Conservation (phyloP, 1,140 invertebrate species). For the Lasaia peninsularis region DNA sequence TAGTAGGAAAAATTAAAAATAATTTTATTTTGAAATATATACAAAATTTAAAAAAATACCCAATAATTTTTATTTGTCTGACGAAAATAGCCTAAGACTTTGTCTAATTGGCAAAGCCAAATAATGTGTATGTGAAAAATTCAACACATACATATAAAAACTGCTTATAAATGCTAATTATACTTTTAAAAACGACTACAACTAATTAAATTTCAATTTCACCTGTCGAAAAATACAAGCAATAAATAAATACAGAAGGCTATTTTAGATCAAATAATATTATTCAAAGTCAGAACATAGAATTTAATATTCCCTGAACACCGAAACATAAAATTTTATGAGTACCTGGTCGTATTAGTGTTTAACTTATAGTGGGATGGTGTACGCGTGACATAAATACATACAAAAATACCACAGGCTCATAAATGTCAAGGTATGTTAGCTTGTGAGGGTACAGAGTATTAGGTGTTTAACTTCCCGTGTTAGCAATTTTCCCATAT, state of each 20-base stretch:
- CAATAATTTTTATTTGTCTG: too few relatives aligned
- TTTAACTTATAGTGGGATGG: constrained; percentile 1
- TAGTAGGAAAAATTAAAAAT: too few relatives aligned
- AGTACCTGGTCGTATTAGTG: constrained; percentile 19
- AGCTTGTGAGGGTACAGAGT: background rate
- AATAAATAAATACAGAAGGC: constrained; percentile 1
- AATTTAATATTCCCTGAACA: constrained; percentile 28
- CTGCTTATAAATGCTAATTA: too few relatives aligned
- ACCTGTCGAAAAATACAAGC: background rate
- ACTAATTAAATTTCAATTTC: background rate
- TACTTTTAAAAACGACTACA: too few relatives aligned
- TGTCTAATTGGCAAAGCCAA: too few relatives aligned
- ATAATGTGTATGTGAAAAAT: too few relatives aligned
- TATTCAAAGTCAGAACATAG: constrained; percentile 23
- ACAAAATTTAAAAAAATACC: too few relatives aligned
- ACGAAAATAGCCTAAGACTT: too few relatives aligned
- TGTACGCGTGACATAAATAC: background rate
- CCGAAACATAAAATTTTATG: constrained; percentile 31
- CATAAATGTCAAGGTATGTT: background rate
- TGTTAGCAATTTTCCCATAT: background rate
- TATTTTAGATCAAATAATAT: constrained; percentile 20
- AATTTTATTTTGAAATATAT: too few relatives aligned
- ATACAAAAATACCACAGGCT: background rate
- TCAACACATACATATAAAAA: too few relatives aligned
- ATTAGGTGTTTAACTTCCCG: background rate